A percentile compares a stretch with the other conserved stretches of the same genome.
Conservation (phyloP, 2,888 invertebrate species). For the Tromatobia lineatoria region DNA sequence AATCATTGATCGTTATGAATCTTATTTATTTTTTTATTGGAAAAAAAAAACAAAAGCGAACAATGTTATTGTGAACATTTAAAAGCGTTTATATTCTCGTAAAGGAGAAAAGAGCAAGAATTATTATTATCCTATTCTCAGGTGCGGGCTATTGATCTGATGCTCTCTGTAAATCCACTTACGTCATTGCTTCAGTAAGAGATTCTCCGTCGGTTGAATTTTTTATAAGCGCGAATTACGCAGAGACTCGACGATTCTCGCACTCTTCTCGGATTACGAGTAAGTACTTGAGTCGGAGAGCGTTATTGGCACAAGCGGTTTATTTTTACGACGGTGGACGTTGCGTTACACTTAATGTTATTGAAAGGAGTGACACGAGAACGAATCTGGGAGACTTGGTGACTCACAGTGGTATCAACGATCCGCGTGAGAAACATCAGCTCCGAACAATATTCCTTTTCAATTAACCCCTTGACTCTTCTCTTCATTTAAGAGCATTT, state of each 20-base stretch:
- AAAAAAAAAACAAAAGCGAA: too few species aligned
- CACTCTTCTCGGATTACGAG: slow-evolving; percentile 48
- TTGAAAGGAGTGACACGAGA: slow-evolving; percentile 1
- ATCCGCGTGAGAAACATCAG: slow-evolving; percentile 61
- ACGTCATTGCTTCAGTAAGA: slow-evolving; percentile 31
- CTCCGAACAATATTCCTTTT: slow-evolving; percentile 16
- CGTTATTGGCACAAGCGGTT: slow-evolving; percentile 15
- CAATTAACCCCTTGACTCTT: slow-evolving; percentile 35
- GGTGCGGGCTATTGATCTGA: slow-evolving; percentile 26
- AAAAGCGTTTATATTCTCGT: too few species aligned
- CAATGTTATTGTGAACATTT: too few species aligned
- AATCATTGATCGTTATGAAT: too few species aligned
- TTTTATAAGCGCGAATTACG: slow-evolving; percentile 47
- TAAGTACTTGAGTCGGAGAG: neutral
- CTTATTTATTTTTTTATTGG: too few species aligned
- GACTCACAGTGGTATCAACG: slow-evolving; percentile 45
- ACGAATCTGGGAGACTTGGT: slow-evolving; percentile 14
- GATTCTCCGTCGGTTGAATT: neutral
- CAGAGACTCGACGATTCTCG: slow-evolving; percentile 2
- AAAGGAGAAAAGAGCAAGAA: slow-evolving; percentile 3
- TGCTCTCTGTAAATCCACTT: slow-evolving; percentile 48
- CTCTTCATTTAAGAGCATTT: neutral
- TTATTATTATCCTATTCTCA: slow-evolving; percentile 51
- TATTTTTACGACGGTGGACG: slow-evolving; percentile 31
- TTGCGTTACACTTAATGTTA: slow-evolving; percentile 39